These are phyloP conservation scores for Borostomias antarcticus DNA, from an alignment of 2,797 vertebrate species.

Conservation along the genomic window DNA sequence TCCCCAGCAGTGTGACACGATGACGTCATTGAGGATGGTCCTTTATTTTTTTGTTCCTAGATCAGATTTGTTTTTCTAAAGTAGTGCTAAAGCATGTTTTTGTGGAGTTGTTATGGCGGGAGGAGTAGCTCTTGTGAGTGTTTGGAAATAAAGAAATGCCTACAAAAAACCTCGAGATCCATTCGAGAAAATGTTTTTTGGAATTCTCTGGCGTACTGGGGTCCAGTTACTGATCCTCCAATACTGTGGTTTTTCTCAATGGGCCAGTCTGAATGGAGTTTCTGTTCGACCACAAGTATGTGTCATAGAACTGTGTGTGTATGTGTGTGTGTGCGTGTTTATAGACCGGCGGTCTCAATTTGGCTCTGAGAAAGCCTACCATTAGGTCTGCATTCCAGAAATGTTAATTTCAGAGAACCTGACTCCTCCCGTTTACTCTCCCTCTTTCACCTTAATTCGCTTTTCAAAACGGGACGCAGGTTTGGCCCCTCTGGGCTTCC, in stretches of 20 bases:
- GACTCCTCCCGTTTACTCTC: conserved; percentile 24
- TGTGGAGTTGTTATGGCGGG: too few species aligned
- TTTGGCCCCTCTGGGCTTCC: conserved; percentile 6
- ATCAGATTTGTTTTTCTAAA: too few species aligned
- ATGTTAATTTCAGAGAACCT: conserved; percentile 32
- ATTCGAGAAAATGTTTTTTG: too few species aligned
- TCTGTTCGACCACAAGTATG: conserved; percentile 65
- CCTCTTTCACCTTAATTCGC: conserved; percentile 25
- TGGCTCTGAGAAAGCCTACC: conserved; percentile 52
- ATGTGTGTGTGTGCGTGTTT: conserved; percentile 45
- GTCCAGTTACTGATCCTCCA: conserved; percentile 31
- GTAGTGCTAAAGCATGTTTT: too few species aligned
- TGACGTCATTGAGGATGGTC: too few species aligned
- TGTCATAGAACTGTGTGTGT: conserved; percentile 19
- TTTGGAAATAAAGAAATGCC: conserved; percentile 27
- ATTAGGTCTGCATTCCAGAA: conserved; percentile 38
- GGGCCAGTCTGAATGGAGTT: conserved; percentile 55
- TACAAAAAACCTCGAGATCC: not conserved
- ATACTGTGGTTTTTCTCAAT: conserved; percentile 58
- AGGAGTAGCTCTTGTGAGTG: too few species aligned
- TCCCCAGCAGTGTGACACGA: too few species aligned
- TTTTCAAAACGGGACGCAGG: conserved; percentile 38
- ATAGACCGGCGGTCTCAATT: conserved; percentile 51
- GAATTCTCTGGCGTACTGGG: conserved; percentile 25
- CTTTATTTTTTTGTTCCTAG: too few species aligned